Conservation (phyloP, 2,888 invertebrate species). For the Platynereis dumerilii region DNA sequence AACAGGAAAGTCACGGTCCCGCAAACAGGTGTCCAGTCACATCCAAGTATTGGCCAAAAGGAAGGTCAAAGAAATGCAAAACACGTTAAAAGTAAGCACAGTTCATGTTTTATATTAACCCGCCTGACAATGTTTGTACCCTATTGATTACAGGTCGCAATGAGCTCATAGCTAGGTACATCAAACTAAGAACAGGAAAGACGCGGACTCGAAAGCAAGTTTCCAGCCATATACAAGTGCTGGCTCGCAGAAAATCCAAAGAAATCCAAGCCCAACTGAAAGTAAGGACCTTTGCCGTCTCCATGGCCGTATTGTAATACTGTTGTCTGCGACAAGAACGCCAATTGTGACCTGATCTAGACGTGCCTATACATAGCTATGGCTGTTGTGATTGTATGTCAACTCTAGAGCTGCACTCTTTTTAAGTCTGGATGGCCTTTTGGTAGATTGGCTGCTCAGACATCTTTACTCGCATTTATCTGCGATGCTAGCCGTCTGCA, state of each 20-base stretch:
- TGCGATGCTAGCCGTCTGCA: too few relatives aligned
- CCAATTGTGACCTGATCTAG: too few relatives aligned
- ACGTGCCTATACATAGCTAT: too few relatives aligned
- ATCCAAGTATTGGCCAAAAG: conserved; percentile 98
- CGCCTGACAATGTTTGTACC: background rate
- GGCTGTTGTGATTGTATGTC: too few relatives aligned
- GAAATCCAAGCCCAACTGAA: conserved; percentile 68
- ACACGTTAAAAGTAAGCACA: conserved; percentile 21
- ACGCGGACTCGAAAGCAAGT: conserved; percentile 99
- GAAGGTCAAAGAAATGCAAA: conserved; percentile 82
- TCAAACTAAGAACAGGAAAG: conserved; percentile 98
- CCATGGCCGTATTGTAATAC: too few relatives aligned
- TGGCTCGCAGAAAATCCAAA: conserved; percentile 96
- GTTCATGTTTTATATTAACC: background rate
- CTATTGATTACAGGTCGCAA: conserved; percentile 78
- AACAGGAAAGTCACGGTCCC: conserved; percentile 98
- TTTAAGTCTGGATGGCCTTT: too few relatives aligned
- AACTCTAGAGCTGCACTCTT: too few relatives aligned
- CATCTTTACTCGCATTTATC: too few relatives aligned
- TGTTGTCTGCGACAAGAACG: too few relatives aligned
- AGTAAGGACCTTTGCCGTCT: conserved; percentile 17
- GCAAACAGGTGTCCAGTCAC: conserved; percentile 99
- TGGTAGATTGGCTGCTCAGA: too few relatives aligned
- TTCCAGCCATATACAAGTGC: conserved; percentile 99
- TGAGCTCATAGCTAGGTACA: conserved; percentile 99